Evolutionary conservation across 2,113 vertebrate genomes (phyloP).

Genomic region (Aleadryas rufinucha): DNA sequence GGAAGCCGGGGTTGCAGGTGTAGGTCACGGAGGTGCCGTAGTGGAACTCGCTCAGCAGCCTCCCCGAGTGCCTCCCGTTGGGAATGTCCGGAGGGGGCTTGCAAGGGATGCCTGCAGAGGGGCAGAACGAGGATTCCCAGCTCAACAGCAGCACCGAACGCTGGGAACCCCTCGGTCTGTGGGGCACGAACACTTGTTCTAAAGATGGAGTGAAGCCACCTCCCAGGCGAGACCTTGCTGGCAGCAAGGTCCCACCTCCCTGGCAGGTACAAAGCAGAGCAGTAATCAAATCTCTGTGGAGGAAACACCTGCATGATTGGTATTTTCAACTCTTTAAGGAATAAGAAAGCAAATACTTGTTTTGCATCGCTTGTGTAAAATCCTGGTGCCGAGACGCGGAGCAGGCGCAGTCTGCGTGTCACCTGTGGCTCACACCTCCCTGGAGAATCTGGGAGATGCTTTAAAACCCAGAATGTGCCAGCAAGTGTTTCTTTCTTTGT

Average conservation of each 20-base stretch:
- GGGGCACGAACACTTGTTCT: not conserved
- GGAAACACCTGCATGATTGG: not conserved
- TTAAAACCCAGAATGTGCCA: not conserved
- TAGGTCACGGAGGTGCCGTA: conserved; percentile 49
- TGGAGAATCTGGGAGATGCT: not conserved
- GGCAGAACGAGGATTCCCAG: not conserved
- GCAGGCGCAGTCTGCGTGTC: not conserved
- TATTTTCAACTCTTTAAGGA: not conserved
- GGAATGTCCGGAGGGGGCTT: conserved; percentile 41
- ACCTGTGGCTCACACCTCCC: not conserved
- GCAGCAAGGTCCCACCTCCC: not conserved
- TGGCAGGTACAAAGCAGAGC: not conserved
- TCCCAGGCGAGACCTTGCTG: not conserved
- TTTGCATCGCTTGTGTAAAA: not conserved
- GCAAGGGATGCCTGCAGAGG: conserved; percentile 60
- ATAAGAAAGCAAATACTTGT: not conserved
- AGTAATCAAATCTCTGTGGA: not conserved
- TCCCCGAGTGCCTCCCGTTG: conserved; percentile 26
- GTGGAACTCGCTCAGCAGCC: not conserved
- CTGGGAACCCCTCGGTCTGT: fast-evolving
- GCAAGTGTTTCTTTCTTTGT: not conserved
- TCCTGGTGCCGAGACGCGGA: not conserved
- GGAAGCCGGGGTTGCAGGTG: not conserved
- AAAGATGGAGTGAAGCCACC: not conserved
- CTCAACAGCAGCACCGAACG: not conserved